Conservation (phyloP, 2,888 invertebrate genomes). For the Hypomecis atomaria region DNA sequence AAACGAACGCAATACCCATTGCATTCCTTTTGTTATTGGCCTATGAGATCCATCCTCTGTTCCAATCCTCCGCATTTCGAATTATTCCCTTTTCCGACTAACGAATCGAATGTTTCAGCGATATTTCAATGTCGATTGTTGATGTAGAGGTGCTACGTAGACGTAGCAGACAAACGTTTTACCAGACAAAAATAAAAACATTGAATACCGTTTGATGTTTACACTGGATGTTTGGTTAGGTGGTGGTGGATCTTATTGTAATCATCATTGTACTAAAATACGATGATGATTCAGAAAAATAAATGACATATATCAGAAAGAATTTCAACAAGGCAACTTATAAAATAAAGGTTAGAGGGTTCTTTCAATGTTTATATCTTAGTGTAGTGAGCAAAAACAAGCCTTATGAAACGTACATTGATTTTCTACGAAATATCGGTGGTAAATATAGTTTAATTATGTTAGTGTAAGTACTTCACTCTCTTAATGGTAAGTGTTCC, state of each 20-base stretch:
- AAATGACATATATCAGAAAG: not conserved
- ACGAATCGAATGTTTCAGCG: slow-evolving; percentile 78
- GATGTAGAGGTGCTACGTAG: slow-evolving; percentile 47
- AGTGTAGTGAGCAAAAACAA: too few species aligned
- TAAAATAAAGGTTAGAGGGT: too few species aligned
- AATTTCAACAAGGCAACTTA: too few species aligned
- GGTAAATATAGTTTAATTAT: too few species aligned
- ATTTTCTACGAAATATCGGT: too few species aligned
- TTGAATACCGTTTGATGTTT: not conserved
- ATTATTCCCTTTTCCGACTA: slow-evolving; percentile 77
- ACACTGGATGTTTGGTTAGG: not conserved
- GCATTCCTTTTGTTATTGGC: slow-evolving; percentile 76
- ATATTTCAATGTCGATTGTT: slow-evolving; percentile 65
- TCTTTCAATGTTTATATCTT: too few species aligned
- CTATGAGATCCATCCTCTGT: slow-evolving; percentile 75
- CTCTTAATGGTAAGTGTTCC: too few species aligned
- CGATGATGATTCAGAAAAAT: not conserved
- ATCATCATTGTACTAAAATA: too few species aligned
- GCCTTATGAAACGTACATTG: too few species aligned
- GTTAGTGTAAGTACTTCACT: too few species aligned
- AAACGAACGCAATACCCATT: slow-evolving; percentile 72
- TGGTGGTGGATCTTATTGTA: too few species aligned
- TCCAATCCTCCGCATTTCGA: slow-evolving; percentile 71
- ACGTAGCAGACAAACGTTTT: slow-evolving; percentile 16
- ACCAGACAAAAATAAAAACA: not conserved